Conservation (phyloP, 2,113 vertebrate genomes). For the Eulemur macaco region DNA sequence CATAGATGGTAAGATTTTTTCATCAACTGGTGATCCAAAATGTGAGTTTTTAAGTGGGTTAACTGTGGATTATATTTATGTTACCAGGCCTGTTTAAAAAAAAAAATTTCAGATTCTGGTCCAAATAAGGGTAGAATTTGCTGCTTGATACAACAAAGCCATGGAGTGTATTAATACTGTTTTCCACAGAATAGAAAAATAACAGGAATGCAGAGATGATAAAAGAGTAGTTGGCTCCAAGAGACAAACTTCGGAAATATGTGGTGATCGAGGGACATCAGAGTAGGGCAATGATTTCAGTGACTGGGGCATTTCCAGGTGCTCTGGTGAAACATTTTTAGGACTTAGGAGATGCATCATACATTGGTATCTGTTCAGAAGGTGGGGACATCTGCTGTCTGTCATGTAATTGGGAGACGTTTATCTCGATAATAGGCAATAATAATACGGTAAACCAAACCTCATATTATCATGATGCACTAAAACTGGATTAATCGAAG, state of each 20-base stretch:
- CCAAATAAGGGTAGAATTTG: not conserved
- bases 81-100: not conserved
- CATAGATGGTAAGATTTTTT: not conserved
- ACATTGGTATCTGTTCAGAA: not conserved
- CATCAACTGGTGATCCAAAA: not conserved
- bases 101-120: not conserved
- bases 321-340: not conserved
- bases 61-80: not conserved
- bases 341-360: not conserved
- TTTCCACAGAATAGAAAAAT: not conserved
- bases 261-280: not conserved
- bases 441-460: slow-evolving; percentile 50
- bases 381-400: slow-evolving; percentile 57
- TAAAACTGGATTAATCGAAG: slow-evolving; percentile 50
- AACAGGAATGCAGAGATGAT: not conserved
- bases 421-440: not conserved
- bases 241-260: not conserved
- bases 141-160: not conserved
- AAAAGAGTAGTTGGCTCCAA: not conserved
- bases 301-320: not conserved
- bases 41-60: not conserved
- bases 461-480: slow-evolving; percentile 46
- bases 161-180: fast-evolving
- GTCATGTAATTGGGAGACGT: slow-evolving; percentile 44
- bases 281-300: not conserved